Percentiles rank a stretch among this genome's conserved stretches.
phyloP scores from a whole-genome alignment of 2,888 invertebrate genomes.

The Beris morrisii region DNA sequence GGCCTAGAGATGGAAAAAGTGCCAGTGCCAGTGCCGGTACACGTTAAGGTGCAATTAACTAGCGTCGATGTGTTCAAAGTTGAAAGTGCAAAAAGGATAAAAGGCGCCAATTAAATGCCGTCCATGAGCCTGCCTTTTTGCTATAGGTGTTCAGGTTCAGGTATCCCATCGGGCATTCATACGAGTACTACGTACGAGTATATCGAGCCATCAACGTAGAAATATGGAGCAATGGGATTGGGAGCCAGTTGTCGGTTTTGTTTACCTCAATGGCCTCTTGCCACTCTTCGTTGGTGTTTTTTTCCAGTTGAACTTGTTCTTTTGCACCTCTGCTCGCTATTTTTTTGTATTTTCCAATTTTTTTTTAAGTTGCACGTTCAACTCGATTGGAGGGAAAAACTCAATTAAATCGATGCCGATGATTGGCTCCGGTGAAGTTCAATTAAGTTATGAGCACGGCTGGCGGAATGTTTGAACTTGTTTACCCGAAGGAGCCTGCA shows the following conservation, averaged over 20 bases:
- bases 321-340: too few species aligned
- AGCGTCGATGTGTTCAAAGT: background rate
- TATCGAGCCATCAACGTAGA: too few species aligned
- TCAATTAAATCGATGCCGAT: constrained; percentile 38
- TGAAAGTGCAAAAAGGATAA: constrained; percentile 13
- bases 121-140: background rate
- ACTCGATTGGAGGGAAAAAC: constrained; percentile 34
- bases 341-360: too few species aligned
- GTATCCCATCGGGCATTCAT: too few species aligned
- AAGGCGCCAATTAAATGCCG: constrained; percentile 5
- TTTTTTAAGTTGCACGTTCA: constrained; percentile 9
- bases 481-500: constrained; percentile 22
- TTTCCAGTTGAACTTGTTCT: too few species aligned
- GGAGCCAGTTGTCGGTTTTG: too few species aligned
- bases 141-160: too few species aligned
- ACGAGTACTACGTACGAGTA: too few species aligned
- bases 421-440: constrained; percentile 36
- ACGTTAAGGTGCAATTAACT: background rate
- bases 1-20: too few species aligned
- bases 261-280: too few species aligned
- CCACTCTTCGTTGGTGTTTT: too few species aligned
- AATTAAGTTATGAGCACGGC: constrained; percentile 36
- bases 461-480: constrained; percentile 33
- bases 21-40: background rate
- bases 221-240: too few species aligned